Base-by-base conservation (phyloP, 2,113 vertebrate genomes). In the Cyprinus carpio region DNA sequence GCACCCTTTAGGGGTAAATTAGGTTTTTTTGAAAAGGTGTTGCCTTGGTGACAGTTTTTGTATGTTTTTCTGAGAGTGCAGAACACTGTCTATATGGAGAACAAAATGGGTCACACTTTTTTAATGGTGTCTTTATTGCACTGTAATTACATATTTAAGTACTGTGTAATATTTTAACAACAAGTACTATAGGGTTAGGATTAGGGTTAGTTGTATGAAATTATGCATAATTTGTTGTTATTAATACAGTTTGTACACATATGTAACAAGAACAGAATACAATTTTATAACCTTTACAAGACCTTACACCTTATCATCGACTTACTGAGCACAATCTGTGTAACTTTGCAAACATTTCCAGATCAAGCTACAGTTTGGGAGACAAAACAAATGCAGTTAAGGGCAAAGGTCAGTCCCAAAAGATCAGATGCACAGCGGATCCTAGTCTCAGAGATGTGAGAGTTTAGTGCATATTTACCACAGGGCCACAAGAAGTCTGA, bases 401-500 rank as follows among this genome's bases (percentile, higher is more conserved):
- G 84, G 64, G 8, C 51, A 49, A 49, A 83, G 65, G 62, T 77
- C 58, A 40, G 8, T n/a, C 67, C 2, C 40, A 34, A 43, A 15
- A 82, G 74, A 81, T 82, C 78, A 64, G 29, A 34, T 56, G 49
- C 34, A 34, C 49, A 71, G 23, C n/a, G 25, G 81, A 58, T 11
- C 54, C n/a, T 9, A 23, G n/a, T 86, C 75, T 82, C 51, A 83
- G 67, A 85, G 31, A 46, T 51, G 25, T 62, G 83, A 69, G 80
- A 87, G 34, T 78, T 77, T 82, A 74, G 49, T 13, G 25, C 37
- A 40, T 58, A 82, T 76, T 88, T 85, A 77, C 64, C 84, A 64
- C 27, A 46, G 29, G 71, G 31, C 6, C 69, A 65, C 74, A 54
- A 87, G 64, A 89, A 88, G 85, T 86, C 83, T 74, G 56, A 84